Evolutionary conservation across 2,797 vertebrate genomes (phyloP).

Genomic region (Rhyacichthys aspro): DNA sequence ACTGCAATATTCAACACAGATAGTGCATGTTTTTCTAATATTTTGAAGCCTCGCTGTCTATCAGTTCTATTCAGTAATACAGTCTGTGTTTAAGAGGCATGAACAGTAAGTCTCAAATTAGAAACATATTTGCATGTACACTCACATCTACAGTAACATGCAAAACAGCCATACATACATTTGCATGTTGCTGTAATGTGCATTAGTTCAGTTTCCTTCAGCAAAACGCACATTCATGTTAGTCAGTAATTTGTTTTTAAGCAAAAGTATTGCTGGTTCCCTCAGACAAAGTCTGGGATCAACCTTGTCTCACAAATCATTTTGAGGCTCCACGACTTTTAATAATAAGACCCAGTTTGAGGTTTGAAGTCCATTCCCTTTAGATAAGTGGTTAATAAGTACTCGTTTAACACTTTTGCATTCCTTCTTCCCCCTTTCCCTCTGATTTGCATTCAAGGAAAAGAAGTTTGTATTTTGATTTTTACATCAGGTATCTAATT

Average conservation of each 20-base stretch:
- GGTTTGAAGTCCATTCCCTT: too few relatives aligned
- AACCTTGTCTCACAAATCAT: not conserved
- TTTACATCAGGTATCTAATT: constrained; percentile 96
- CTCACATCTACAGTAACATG: not conserved
- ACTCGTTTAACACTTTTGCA: constrained; percentile 72
- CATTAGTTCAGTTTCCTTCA: not conserved
- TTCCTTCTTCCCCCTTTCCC: constrained; percentile 78
- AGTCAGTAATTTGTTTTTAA: not conserved
- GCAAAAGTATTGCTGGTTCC: not conserved
- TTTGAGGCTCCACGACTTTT: too few relatives aligned
- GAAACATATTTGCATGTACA: not conserved
- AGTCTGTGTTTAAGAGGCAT: not conserved
- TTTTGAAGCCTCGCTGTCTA: not conserved
- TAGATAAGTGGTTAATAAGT: constrained; percentile 44
- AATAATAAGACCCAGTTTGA: too few relatives aligned
- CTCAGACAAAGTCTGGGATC: not conserved
- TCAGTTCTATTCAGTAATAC: not conserved
- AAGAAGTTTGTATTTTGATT: constrained; percentile 99
- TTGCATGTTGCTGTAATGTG: too few relatives aligned
- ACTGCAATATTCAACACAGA: not conserved
- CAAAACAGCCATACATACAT: not conserved
- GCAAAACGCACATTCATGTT: not conserved
- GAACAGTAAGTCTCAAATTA: not conserved
- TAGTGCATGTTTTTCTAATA: not conserved
- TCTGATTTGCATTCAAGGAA: constrained; percentile 95